Evolutionary conservation across 1,140 invertebrate genomes (phyloP), one percentile per base, ranked within the genome.

Genomic region (Zaprionus vittiger): DNA sequence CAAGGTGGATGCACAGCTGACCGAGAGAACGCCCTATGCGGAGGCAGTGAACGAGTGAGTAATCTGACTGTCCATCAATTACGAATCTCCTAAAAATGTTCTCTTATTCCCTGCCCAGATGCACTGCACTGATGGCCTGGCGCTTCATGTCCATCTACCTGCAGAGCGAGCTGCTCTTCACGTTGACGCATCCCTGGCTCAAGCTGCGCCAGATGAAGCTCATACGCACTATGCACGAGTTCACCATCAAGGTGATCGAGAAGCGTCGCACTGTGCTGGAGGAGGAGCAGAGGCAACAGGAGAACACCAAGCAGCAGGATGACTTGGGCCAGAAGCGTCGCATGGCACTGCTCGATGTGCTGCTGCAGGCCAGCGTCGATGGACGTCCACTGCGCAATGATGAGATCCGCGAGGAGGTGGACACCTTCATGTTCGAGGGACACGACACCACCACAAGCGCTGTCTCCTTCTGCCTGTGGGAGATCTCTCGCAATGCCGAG

Each of bases 351-450:
- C 85, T 97, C 54, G 96, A 97, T 93, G 91, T 96, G 38, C 84
- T 97, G 15, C 90, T 97, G 5, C 93, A 95, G 83, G 93, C 94
- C 61, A 93, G 92, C 15, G 84, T 94, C 6, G 93, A 94, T 64
- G 94, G 93, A 1, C 89, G 92, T 41, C 85, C 91, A 1, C 83
- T 96, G 56, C 94, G 93, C 6, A 93, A 95, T 79, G 91, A 93
- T 28, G 95, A 96, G 80, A 96, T 97, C 41, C 83, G 94, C 54
- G 94, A 96, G 90, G 95, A 96, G 93, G 95, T 96, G 4, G 95
- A 95, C 70, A 96, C 95, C 1, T 96, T 96, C 73, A 95, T 96
- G 94, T 96, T 96, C 86, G 95, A 95, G 93, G 91, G 91, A 0
- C 91, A 92, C 24, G 92, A 93, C 31, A 93, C 92, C 9, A 93